Percentiles rank a stretch among this genome's conserved stretches.
Evolutionary conservation across 1,140 invertebrate species (phyloP).

Genomic region (Macrobrachium rosenbergii): DNA sequence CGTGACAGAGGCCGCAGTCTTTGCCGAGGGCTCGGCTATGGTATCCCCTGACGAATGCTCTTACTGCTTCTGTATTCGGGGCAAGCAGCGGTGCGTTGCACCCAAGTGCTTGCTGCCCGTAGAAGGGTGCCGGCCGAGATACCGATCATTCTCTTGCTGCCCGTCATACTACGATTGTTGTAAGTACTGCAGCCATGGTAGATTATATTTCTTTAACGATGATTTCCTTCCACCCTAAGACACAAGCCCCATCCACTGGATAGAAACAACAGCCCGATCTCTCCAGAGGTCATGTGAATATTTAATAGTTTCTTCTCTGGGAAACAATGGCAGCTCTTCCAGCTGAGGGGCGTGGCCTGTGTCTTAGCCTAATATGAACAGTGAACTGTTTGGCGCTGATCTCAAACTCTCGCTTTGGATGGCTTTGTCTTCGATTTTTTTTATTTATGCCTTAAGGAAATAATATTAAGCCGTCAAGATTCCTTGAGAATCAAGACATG

Average conservation of each 20-base stretch:
- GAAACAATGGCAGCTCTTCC: too few species aligned
- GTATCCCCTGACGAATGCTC: constrained; percentile 82
- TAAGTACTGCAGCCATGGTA: constrained; percentile 67
- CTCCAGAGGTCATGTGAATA: too few species aligned
- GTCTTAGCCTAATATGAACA: too few species aligned
- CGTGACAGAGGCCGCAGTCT: constrained; percentile 80
- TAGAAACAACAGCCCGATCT: neutral
- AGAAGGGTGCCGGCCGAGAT: constrained; percentile 79
- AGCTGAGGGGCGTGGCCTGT: too few species aligned
- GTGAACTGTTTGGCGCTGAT: too few species aligned
- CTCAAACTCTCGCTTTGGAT: too few species aligned
- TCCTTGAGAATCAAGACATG: too few species aligned
- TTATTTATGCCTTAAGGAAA: too few species aligned
- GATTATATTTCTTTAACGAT: neutral
- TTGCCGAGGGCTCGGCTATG: constrained; percentile 88
- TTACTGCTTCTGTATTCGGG: constrained; percentile 88
- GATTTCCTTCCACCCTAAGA: neutral
- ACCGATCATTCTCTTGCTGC: constrained; percentile 83
- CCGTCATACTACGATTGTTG: constrained; percentile 86
- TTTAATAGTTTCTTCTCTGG: too few species aligned
- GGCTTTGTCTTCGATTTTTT: too few species aligned
- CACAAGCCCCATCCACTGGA: neutral
- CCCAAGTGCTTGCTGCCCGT: constrained; percentile 85
- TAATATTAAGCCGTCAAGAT: too few species aligned
- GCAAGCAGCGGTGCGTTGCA: constrained; percentile 82